Evolutionary conservation across 2,797 vertebrate genomes (phyloP).

Genomic region (Melanogrammus aeglefinus): DNA sequence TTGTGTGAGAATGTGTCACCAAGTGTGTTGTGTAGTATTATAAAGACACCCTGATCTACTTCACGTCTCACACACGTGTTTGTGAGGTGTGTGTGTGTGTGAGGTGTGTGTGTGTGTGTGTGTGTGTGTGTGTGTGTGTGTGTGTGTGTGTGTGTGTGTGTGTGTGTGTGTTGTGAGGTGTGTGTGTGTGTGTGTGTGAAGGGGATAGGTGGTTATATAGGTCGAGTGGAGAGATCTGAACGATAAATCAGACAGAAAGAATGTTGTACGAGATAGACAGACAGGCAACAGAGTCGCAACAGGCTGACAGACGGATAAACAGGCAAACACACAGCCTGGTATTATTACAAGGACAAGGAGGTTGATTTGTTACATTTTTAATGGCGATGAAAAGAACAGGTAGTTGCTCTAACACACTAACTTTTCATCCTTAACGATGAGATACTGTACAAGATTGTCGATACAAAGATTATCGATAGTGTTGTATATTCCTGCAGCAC

Average conservation of each 20-base stretch:
- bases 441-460: slow-evolving; percentile 83
- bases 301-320: slow-evolving; percentile 9
- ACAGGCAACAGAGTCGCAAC: background rate
- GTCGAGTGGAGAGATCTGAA: background rate
- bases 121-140: background rate
- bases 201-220: background rate
- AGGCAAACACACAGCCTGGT: background rate
- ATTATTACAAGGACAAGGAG: slow-evolving; percentile 15
- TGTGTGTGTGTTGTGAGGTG: background rate
- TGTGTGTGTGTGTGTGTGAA: background rate
- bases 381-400: slow-evolving; percentile 67
- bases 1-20: too few species aligned
- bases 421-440: slow-evolving; percentile 63
- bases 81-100: too few species aligned
- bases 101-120: background rate
- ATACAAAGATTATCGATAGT: slow-evolving; percentile 72
- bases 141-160: background rate
- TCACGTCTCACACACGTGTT: too few species aligned
- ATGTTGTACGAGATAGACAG: slow-evolving; percentile 1
- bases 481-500: slow-evolving; percentile 62
- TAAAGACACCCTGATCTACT: too few species aligned
- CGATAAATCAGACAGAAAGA: background rate
- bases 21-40: too few species aligned
- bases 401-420: slow-evolving; percentile 46
- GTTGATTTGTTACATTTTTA: slow-evolving; percentile 63